Evolutionary conservation across 2,113 vertebrate species (phyloP), one percentile per base, ranked within the genome.

Genomic region (Platysteira castanea): DNA sequence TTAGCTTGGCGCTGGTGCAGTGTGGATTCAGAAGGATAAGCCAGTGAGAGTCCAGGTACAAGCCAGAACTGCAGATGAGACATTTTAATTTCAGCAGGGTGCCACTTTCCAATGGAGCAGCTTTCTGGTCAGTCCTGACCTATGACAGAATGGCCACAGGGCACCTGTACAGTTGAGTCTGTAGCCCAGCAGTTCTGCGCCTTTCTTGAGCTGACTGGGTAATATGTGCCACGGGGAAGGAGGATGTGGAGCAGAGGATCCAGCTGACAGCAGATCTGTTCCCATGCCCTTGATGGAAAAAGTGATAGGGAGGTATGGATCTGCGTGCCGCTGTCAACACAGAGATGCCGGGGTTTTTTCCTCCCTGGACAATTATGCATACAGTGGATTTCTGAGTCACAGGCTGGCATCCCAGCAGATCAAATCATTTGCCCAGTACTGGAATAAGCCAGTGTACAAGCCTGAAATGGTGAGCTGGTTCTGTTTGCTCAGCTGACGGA

Each of bases 401-500:
- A 79, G 76, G 26, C 56, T 27, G 64, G 63, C 73, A 91, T 64
- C 27, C 26, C 26, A 78, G 76, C 37, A 92, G 61, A 81, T 49
- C 54, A 68, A 73, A 80, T 68, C 0, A 56, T 78, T 88, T 87
- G 44, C 21, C 71, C 52, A 35, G 37, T 46, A 70, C 47, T 89
- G 80, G 64, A 84, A 94, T 31, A 82, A 94, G 20, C 9, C 22
- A 18, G 44, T 41, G 39, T 71, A 56, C 24, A 59, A 93, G 44
- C 24, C 53, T 59, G 59, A 84, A 93, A 61, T 13, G 31, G 93
- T 69, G 54, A 88, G 19, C 30, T 74, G 68, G 10, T 35, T 80
- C 49, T 91, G 81, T 94, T 94, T 95, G 81, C 63, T 92, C 69
- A 89, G 88, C 67, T 92, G 85, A 77, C 50, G 75, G 63, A 59